Conservation (phyloP, 1,140 invertebrate species). For the Atta cephalotes region DNA sequence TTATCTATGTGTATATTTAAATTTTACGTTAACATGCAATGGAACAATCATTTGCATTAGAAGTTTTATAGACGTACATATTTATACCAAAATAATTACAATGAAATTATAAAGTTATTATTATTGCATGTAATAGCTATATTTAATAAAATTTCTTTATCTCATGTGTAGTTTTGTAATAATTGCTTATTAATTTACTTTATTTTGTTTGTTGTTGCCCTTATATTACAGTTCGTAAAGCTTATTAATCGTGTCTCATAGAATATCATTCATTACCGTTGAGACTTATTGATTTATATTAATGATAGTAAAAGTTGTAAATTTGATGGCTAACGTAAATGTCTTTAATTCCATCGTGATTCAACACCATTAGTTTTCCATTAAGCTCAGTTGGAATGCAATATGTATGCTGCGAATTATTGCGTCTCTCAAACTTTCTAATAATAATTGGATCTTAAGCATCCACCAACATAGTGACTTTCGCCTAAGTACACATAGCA, state of each 20-base stretch:
- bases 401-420: constrained; percentile 40
- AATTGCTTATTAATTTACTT: constrained; percentile 29
- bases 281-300: constrained; percentile 28
- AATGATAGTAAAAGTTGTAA: constrained; percentile 24
- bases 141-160: neutral
- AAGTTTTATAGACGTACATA: neutral
- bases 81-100: neutral
- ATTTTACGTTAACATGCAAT: constrained; percentile 11
- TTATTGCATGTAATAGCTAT: neutral
- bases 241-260: neutral
- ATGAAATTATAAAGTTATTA: constrained; percentile 2
- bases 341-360: neutral
- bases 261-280: neutral
- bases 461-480: neutral
- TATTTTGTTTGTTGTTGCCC: neutral
- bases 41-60: neutral
- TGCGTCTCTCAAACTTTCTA: constrained; percentile 28
- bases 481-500: constrained; percentile 28
- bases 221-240: neutral
- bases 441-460: constrained; percentile 55
- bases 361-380: constrained; percentile 6
- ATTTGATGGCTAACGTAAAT: constrained; percentile 15
- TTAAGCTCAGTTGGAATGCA: constrained; percentile 28
- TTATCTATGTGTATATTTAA: neutral
- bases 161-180: neutral